phyloP scores from a whole-genome alignment of 2,797 vertebrate species.

The Malacoctenus gilli region DNA sequence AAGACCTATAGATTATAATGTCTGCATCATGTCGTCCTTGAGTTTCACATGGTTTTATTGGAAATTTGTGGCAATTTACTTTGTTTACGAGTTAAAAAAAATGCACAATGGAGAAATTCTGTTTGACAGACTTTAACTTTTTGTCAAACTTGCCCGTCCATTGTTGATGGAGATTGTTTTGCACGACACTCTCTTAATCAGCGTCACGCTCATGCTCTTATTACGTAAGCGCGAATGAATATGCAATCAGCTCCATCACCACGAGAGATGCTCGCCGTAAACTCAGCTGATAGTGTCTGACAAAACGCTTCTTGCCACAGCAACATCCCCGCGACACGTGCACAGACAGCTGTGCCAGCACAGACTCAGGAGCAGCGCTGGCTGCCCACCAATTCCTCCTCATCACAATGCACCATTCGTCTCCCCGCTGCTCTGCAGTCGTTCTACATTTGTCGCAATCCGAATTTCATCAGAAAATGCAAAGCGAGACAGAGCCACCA shows the following conservation, averaged over 20 bases:
- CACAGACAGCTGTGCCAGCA: conserved; percentile 42
- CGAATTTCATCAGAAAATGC: conserved; percentile 19
- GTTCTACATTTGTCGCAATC: conserved; percentile 23
- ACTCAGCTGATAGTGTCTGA: conserved; percentile 39
- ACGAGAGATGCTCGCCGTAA: conserved; percentile 29
- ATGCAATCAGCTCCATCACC: conserved; percentile 32
- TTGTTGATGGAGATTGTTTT: conserved; percentile 3
- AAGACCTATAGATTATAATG: conserved; percentile 91
- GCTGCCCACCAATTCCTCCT: conserved; percentile 43
- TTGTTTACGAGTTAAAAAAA: no score
- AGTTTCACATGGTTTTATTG: not conserved
- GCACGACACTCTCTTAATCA: conserved; percentile 6
- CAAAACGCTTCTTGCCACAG: conserved; percentile 36
- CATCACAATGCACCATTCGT: conserved; percentile 33
- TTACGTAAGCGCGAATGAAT: conserved; percentile 45
- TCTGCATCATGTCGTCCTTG: conserved; percentile 36
- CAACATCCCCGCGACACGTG: conserved; percentile 41
- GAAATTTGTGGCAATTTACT: no score
- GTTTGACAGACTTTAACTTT: no score
- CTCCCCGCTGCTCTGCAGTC: conserved; percentile 20
- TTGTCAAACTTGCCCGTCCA: conserved; percentile 11
- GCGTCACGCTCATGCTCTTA: conserved; percentile 21
- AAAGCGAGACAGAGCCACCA: not conserved
- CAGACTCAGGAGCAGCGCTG: conserved; percentile 31
- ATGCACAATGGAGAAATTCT: no score